Base-by-base conservation (phyloP, 2,797 vertebrate genomes). In the Odontamblyopus lacepedii region DNA sequence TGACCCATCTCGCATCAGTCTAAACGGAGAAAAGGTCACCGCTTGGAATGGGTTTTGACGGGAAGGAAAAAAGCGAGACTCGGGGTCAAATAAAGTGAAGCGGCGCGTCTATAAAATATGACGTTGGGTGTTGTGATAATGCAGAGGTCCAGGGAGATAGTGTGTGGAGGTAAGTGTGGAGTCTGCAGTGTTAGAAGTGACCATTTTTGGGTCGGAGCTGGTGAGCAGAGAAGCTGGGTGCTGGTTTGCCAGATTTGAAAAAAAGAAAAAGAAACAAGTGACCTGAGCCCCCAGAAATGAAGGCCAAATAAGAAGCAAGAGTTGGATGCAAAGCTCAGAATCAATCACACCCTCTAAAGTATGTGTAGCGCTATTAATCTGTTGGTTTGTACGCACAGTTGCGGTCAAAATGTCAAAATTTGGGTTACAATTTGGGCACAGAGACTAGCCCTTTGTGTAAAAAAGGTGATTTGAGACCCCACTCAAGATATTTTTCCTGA, bases 1-100 rank as follows among this genome's bases (percentile, higher is more conserved):
- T 74, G 80, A 74, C 78, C 72, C 80, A 81, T 88, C 79, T 76
- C 73, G 79, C 91, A 92, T 92, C 91, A 83, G 87, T 89, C 90
- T 92, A 82, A 75, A 72, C 82, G 84, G 74, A 81, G 84, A 75
- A 80, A 87, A 89, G 88, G 83, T 90, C 86, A 88, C 86, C 86
- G 77, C 80, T 83, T 80, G 80, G 79, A 80, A 88, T 83, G 88
- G 80, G 70, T 85, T 82, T 82, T 66, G 65, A 55, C 44, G 44
- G 55, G 78, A 86, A 71, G 69, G 81, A 70, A 76, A 85, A 73
- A 77, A 61, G 71, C 4, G 62, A 76, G 69, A 77, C 79, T 7
- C 51, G 18, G 62, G 44, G 74, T 60, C 72, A 71, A 81, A 76
- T 38, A 8, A 57, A 67, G 70, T 51, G 48, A 67, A 67, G 50